Percentiles rank a stretch among this genome's conserved stretches.
These are phyloP conservation scores for Iselma pallidipennis DNA, from an alignment of 2,888 invertebrate species.

Conservation along the genomic window DNA sequence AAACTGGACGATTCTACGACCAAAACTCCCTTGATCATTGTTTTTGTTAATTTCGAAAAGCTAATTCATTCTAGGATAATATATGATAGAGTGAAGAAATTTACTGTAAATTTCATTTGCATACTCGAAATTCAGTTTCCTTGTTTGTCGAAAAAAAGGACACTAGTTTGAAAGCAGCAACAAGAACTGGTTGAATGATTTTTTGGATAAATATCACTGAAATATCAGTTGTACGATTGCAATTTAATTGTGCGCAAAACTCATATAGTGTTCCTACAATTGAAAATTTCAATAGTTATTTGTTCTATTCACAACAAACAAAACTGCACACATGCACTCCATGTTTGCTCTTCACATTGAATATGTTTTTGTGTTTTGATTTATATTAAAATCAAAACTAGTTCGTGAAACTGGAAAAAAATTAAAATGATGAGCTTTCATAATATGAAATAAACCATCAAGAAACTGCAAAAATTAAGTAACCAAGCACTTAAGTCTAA, in stretches of 20 bases:
- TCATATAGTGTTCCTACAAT: not conserved
- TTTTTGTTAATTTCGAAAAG: constrained; percentile 26
- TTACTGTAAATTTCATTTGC: too few relatives aligned
- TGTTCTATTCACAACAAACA: not conserved
- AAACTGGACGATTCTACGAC: constrained; percentile 16
- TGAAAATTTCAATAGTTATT: not conserved
- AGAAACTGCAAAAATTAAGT: too few relatives aligned
- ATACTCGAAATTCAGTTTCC: too few relatives aligned
- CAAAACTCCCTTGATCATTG: constrained; percentile 21
- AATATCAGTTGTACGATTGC: not conserved
- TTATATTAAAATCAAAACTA: not conserved
- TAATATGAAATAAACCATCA: too few relatives aligned
- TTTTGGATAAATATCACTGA: not conserved
- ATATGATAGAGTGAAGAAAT: not conserved
- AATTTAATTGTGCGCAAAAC: not conserved
- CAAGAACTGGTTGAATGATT: not conserved
- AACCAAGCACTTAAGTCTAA: too few relatives aligned
- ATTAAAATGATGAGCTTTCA: too few relatives aligned
- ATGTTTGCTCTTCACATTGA: not conserved
- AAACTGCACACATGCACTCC: not conserved
- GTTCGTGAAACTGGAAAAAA: too few relatives aligned
- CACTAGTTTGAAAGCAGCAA: too few relatives aligned
- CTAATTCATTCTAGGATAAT: not conserved
- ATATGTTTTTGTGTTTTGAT: not conserved
- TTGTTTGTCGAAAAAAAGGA: too few relatives aligned